A percentile compares a stretch with the other conserved stretches of the same genome.
Evolutionary conservation across 2,888 invertebrate species (phyloP).

Genomic region (Ennomos quercinarius): DNA sequence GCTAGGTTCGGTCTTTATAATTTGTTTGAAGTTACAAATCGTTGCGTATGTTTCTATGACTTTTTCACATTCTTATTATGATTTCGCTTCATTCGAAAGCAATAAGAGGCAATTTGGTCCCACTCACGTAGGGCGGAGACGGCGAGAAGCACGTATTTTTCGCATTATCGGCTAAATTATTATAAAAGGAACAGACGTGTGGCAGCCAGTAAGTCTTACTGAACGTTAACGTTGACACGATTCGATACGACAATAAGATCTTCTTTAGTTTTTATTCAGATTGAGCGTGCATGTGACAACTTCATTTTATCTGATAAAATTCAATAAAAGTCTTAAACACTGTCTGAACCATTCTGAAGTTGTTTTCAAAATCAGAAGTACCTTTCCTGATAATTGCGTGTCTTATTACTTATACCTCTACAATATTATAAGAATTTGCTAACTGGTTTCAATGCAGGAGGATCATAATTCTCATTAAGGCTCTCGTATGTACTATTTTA

Average conservation of each 20-base stretch:
- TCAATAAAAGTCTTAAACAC: too few relatives aligned
- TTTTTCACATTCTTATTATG: constrained; percentile 55
- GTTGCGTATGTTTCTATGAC: background rate
- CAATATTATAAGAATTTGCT: too few relatives aligned
- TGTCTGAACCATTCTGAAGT: too few relatives aligned
- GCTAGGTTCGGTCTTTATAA: too few relatives aligned
- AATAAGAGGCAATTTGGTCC: constrained; percentile 74
- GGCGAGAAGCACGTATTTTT: constrained; percentile 80
- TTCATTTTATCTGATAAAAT: background rate
- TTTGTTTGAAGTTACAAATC: too few relatives aligned
- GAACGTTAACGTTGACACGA: constrained; percentile 21
- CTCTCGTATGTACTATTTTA: too few relatives aligned
- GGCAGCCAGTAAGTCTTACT: constrained; percentile 61
- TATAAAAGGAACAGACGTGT: constrained; percentile 78
- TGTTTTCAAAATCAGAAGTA: too few relatives aligned
- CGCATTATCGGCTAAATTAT: constrained; percentile 83
- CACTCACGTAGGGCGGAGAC: constrained; percentile 71
- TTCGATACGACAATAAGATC: constrained; percentile 26
- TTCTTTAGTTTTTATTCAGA: constrained; percentile 15
- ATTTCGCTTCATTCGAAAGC: constrained; percentile 73
- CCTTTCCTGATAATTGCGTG: too few relatives aligned
- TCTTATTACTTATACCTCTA: too few relatives aligned
- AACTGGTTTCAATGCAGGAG: too few relatives aligned
- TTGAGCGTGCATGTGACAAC: constrained; percentile 2
- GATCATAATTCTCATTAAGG: too few relatives aligned